Conservation (phyloP, 2,888 invertebrate species). For the Hetaerina titia region DNA sequence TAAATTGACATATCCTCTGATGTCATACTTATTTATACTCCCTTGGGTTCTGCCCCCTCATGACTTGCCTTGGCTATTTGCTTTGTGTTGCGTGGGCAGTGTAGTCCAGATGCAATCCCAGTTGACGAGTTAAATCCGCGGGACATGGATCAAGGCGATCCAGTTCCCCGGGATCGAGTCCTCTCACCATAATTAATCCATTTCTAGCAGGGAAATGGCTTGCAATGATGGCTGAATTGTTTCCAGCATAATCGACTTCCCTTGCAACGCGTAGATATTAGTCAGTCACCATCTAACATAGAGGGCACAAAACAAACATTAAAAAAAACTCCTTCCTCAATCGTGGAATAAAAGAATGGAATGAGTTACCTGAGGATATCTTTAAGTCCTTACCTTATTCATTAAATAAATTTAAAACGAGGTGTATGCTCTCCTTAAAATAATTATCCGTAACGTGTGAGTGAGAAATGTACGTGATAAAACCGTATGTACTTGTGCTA, state of each 20-base stretch:
- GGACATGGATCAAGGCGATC: constrained; percentile 57
- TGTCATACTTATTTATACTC: neutral
- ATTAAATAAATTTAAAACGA: too few species aligned
- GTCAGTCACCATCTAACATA: too few species aligned
- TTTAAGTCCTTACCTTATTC: too few species aligned
- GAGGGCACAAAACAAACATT: too few species aligned
- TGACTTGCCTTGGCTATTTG: neutral
- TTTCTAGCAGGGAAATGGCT: neutral
- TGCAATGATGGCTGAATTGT: neutral
- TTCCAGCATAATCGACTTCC: neutral
- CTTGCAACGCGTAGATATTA: neutral
- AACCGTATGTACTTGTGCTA: too few species aligned
- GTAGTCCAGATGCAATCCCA: neutral
- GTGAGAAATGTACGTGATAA: too few species aligned
- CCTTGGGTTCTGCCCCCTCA: neutral
- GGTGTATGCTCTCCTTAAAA: too few species aligned
- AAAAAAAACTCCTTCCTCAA: too few species aligned
- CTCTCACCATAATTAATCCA: neutral
- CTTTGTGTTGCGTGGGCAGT: neutral
- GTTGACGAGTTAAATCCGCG: neutral
- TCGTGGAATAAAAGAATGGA: too few species aligned
- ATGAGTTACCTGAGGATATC: too few species aligned
- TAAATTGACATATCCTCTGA: neutral
- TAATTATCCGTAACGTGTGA: too few species aligned
- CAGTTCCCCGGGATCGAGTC: constrained; percentile 32